Percentiles rank a stretch among this genome's conserved stretches.
These are phyloP conservation scores for Sarcophaga caerulescens DNA, from an alignment of 2,888 invertebrate species.

Conservation along the genomic window DNA sequence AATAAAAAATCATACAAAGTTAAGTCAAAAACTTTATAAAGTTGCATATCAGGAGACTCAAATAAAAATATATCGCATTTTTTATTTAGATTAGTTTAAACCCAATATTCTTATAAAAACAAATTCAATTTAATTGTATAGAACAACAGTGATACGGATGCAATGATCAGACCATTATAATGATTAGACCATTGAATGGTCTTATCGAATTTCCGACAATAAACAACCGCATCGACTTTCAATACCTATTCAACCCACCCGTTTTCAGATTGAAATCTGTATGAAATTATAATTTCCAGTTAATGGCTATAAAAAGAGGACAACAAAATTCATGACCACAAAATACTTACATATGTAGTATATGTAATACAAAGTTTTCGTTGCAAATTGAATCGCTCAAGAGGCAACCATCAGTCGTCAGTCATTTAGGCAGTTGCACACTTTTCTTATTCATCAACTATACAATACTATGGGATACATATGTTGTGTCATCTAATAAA, in stretches of 20 bases:
- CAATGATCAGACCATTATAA: too few relatives aligned
- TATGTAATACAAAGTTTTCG: background rate
- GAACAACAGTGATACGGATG: too few relatives aligned
- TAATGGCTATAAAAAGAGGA: background rate
- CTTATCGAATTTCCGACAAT: background rate
- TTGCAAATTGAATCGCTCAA: conserved; percentile 18
- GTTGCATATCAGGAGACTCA: too few relatives aligned
- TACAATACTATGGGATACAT: conserved; percentile 29
- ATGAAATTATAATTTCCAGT: background rate
- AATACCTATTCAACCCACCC: background rate
- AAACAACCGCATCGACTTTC: background rate
- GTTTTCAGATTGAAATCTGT: background rate
- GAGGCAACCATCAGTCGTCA: conserved; percentile 17
- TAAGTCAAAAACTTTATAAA: too few relatives aligned
- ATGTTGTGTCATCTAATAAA: conserved; percentile 60
- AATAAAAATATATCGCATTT: too few relatives aligned
- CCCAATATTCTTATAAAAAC: too few relatives aligned
- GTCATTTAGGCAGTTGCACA: conserved; percentile 30
- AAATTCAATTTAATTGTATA: too few relatives aligned
- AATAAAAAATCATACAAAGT: too few relatives aligned
- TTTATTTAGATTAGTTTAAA: too few relatives aligned
- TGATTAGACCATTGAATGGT: too few relatives aligned
- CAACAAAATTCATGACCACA: conserved; percentile 12
- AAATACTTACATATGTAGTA: background rate
- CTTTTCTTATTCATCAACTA: background rate